Percentiles rank a stretch among this genome's conserved stretches.
Conservation (phyloP, 2,113 vertebrate species). For the Monarcha castaneiventris region DNA sequence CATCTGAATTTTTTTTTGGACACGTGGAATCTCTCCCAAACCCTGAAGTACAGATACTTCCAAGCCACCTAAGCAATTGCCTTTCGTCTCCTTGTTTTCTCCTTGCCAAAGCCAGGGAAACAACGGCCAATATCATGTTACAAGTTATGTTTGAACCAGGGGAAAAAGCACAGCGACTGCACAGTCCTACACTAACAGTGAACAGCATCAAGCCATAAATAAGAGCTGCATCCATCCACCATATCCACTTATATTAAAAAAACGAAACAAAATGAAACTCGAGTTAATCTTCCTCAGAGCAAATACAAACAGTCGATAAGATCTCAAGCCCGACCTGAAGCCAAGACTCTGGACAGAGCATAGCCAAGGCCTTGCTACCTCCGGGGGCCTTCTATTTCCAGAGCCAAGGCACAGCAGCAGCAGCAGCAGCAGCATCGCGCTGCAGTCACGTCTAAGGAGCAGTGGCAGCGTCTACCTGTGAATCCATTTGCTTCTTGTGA, state of each 20-base stretch:
- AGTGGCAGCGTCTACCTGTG: not conserved
- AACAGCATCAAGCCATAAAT: not conserved
- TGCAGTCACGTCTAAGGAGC: not conserved
- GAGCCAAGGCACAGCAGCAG: not conserved
- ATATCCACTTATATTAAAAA: not conserved
- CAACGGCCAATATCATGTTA: not conserved
- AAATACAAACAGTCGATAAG: not conserved
- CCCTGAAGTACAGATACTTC: not conserved
- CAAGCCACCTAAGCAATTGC: not conserved
- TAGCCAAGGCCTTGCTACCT: not conserved
- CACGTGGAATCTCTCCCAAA: not conserved
- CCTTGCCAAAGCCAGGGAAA: constrained; percentile 1
- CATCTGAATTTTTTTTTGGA: not conserved
- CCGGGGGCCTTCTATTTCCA: not conserved
- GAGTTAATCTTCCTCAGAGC: not conserved
- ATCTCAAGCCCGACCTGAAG: not conserved
- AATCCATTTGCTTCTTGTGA: not conserved
- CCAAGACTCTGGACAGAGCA: not conserved
- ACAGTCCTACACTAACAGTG: not conserved
- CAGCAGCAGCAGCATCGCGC: constrained; percentile 13
- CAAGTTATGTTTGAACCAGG: not conserved
- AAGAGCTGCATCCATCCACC: not conserved
- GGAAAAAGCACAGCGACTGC: not conserved
- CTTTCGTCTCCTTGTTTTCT: not conserved
- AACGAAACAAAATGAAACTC: not conserved